phyloP scores from a whole-genome alignment of 1,140 invertebrate species.

The Drosophila virilis region DNA sequence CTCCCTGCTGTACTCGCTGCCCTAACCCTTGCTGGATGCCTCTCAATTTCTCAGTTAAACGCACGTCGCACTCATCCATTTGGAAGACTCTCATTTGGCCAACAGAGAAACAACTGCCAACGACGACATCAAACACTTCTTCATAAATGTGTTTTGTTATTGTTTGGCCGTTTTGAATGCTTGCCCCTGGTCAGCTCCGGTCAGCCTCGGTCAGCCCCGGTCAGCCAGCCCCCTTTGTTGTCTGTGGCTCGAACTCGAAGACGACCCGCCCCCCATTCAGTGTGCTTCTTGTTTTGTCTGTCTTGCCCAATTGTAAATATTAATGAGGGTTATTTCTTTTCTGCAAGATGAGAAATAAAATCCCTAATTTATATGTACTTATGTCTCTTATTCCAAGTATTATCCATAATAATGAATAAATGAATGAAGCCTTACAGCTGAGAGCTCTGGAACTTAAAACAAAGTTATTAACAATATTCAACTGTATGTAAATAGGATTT shows the following conservation, averaged over 20 bases:
- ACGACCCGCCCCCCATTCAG: neutral
- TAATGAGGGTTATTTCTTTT: slow-evolving; percentile 26
- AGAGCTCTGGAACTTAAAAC: no score
- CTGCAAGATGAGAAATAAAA: slow-evolving; percentile 8
- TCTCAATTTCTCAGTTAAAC: slow-evolving; percentile 6
- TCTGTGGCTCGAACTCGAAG: neutral
- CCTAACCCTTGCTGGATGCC: neutral
- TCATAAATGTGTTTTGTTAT: slow-evolving; percentile 32
- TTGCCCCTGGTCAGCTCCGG: neutral
- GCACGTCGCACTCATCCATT: slow-evolving; percentile 19
- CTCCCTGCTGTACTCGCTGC: neutral
- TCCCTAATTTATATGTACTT: neutral
- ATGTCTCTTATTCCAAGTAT: neutral
- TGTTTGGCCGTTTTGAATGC: slow-evolving; percentile 29
- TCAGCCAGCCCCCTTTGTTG: neutral
- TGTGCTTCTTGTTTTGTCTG: slow-evolving; percentile 1
- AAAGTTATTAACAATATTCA: no score
- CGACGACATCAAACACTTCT: slow-evolving; percentile 43
- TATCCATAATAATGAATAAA: neutral
- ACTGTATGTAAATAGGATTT: no score
- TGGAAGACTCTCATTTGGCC: neutral
- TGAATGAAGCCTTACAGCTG: no score
- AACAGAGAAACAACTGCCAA: slow-evolving; percentile 18
- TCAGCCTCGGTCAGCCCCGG: neutral
- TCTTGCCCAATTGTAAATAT: slow-evolving; percentile 33